A percentile compares a stretch with the other conserved stretches of the same genome.
phyloP scores from a whole-genome alignment of 2,888 invertebrate genomes.

The Hanleya hanleyi region DNA sequence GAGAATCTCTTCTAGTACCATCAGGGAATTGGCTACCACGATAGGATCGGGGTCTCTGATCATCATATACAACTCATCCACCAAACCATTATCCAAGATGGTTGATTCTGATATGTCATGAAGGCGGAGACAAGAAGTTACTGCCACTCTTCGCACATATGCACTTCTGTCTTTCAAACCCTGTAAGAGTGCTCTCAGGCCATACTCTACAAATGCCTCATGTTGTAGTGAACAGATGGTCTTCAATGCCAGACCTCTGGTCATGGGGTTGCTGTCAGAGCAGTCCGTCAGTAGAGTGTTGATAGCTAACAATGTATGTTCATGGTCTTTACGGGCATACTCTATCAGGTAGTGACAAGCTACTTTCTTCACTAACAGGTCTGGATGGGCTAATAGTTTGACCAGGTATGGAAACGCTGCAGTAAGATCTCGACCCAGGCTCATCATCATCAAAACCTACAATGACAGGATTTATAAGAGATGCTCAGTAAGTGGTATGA shows the following conservation, averaged over 20 bases:
- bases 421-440: conserved; percentile 41
- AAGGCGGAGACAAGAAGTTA: conserved; percentile 46
- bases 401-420: conserved; percentile 56
- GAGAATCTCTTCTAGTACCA: conserved; percentile 67
- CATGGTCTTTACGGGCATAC: conserved; percentile 45
- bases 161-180: conserved; percentile 65
- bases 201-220: conserved; percentile 52
- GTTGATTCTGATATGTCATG: conserved; percentile 33
- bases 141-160: conserved; percentile 66
- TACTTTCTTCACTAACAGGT: conserved; percentile 62
- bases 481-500: too few species aligned
- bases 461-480: conserved; percentile 68
- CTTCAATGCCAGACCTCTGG: conserved; percentile 64
- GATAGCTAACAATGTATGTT: conserved; percentile 64
- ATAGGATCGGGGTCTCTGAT: conserved; percentile 68
- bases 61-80: conserved; percentile 64
- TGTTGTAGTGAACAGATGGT: conserved; percentile 58
- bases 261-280: conserved; percentile 67
- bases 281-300: conserved; percentile 69
- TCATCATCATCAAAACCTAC: conserved; percentile 70
- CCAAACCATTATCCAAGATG: conserved; percentile 48
- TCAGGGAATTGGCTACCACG: conserved; percentile 64
- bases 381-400: conserved; percentile 63
- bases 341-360: conserved; percentile 54
- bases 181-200: conserved; percentile 40